Conservation (phyloP, 2,113 vertebrate genomes). For the Dromas ardeola region DNA sequence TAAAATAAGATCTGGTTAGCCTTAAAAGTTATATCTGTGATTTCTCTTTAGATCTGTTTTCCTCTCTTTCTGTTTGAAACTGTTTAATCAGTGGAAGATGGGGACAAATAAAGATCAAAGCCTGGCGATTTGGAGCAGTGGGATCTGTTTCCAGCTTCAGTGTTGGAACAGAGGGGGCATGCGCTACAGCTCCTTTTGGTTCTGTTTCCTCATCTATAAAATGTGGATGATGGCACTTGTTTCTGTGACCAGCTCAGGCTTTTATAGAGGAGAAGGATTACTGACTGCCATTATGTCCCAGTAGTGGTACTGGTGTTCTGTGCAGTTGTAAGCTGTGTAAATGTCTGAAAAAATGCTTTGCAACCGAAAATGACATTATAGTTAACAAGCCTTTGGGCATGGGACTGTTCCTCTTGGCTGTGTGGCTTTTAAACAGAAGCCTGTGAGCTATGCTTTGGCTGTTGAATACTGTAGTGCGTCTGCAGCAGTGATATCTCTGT, state of each 20-base stretch:
- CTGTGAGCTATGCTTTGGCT: background rate
- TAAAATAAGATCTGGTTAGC: background rate
- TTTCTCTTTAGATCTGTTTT: background rate
- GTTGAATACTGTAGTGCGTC: background rate
- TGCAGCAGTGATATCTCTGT: background rate
- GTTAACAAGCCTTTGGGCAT: background rate
- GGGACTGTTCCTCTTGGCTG: background rate
- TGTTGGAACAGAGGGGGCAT: background rate
- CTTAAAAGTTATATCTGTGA: background rate
- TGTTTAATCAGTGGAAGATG: background rate
- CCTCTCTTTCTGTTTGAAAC: background rate
- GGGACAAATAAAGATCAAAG: background rate
- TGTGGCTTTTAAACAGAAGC: background rate
- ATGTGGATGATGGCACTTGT: background rate
- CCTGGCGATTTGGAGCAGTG: background rate
- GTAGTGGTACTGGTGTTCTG: background rate
- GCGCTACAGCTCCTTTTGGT: background rate
- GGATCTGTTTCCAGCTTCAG: background rate
- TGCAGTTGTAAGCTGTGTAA: background rate
- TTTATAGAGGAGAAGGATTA: background rate
- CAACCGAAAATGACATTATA: background rate
- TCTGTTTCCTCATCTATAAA: constrained; percentile 13
- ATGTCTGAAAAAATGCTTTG: background rate
- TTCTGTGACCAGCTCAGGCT: background rate
- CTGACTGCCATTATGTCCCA: background rate